A percentile compares a stretch with the other conserved stretches of the same genome.
Evolutionary conservation across 2,888 invertebrate genomes (phyloP).

Genomic region (Erebia ligea): DNA sequence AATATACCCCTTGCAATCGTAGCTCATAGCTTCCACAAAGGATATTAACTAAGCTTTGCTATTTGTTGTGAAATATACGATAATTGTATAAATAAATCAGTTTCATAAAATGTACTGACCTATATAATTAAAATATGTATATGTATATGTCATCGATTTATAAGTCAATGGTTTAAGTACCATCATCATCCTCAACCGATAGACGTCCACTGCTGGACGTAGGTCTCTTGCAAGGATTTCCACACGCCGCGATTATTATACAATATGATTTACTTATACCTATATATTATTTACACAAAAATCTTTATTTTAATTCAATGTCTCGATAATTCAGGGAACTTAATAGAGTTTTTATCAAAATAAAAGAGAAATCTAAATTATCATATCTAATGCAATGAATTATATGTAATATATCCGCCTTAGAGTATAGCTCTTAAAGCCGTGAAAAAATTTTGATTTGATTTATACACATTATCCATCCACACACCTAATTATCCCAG

Average conservation of each 20-base stretch:
- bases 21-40: not conserved
- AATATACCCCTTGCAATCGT: not conserved
- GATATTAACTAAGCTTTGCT: not conserved
- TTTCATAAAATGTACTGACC: not conserved
- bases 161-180: no score
- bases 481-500: conserved; percentile 17
- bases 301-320: no score
- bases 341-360: not conserved
- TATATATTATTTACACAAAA: no score
- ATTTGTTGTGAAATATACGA: not conserved
- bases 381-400: not conserved
- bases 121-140: not conserved
- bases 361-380: conserved; percentile 12
- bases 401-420: conserved; percentile 3
- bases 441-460: conserved; percentile 12
- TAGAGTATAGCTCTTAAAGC: not conserved
- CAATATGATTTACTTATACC: no score
- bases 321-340: no score
- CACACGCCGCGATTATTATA: no score
- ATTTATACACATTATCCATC: conserved; percentile 25
- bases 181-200: no score
- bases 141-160: no score
- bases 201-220: no score
- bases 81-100: not conserved
- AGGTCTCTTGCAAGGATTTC: no score